A percentile compares a stretch with the other conserved stretches of the same genome.
phyloP scores from a whole-genome alignment of 1,140 invertebrate species.

The Sarcophaga bullata region DNA sequence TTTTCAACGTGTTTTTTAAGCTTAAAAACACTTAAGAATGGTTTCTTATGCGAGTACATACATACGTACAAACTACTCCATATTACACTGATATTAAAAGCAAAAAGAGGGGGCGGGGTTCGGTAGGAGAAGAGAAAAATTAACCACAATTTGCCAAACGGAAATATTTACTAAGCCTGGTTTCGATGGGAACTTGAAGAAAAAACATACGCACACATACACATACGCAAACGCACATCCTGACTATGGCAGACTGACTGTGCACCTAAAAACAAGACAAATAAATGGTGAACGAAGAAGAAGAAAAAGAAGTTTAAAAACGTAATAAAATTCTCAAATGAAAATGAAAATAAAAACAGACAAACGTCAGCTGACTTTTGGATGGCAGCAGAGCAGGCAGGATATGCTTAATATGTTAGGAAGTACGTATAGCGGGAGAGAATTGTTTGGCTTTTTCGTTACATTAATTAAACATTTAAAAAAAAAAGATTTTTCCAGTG shows the following conservation, averaged over 20 bases:
- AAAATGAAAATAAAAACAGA: not conserved
- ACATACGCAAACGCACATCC: not conserved
- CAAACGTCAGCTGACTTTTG: not conserved
- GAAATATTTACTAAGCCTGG: not conserved
- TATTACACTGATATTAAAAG: not conserved
- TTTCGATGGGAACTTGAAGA: not conserved
- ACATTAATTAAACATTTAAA: no score
- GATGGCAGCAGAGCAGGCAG: no score
- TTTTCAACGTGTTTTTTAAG: not conserved
- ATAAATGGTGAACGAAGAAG: no score
- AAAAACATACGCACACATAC: not conserved
- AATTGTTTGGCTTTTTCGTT: no score
- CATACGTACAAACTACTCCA: not conserved
- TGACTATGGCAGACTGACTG: not conserved
- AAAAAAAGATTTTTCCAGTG: no score
- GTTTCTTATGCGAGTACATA: not conserved
- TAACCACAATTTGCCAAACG: conserved; percentile 13
- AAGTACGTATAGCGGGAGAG: no score
- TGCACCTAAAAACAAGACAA: not conserved
- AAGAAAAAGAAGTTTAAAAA: not conserved
- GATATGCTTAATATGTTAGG: no score
- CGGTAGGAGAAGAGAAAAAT: not conserved
- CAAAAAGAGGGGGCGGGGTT: no score
- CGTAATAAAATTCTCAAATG: not conserved
- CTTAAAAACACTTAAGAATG: not conserved